Conservation (phyloP, 1,140 invertebrate species). For the Bombus waltoni region DNA sequence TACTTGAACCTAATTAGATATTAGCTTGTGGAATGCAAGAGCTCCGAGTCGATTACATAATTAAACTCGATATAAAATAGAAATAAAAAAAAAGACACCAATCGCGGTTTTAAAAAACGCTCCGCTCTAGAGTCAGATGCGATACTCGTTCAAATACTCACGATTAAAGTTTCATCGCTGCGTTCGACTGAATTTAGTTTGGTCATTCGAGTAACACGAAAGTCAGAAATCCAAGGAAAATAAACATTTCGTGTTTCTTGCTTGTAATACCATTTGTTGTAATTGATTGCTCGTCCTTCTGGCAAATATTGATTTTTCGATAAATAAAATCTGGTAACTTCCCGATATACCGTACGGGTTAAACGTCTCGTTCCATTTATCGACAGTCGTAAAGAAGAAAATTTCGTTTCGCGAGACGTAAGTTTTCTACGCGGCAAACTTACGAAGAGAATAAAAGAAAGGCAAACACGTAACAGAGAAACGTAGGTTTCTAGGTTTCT, state of each 20-base stretch:
- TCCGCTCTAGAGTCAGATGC: neutral
- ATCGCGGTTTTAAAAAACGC: neutral
- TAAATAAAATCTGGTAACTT: neutral
- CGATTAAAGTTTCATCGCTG: neutral
- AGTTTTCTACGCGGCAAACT: neutral
- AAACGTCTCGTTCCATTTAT: neutral
- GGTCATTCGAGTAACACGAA: neutral
- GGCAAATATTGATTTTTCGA: too few species aligned
- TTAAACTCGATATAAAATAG: too few species aligned
- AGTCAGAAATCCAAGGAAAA: neutral
- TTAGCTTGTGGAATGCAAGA: too few species aligned
- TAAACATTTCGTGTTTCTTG: neutral
- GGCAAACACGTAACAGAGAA: neutral
- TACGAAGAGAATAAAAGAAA: neutral
- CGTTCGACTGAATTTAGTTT: neutral
- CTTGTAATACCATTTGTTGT: too few species aligned
- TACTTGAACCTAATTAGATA: too few species aligned
- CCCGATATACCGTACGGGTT: neutral
- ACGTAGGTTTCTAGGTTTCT: constrained; percentile 3
- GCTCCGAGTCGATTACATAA: too few species aligned
- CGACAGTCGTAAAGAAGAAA: neutral
- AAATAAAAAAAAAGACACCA: neutral
- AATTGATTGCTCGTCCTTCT: too few species aligned
- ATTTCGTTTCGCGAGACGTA: neutral
- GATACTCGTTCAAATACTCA: neutral